Conservation (phyloP, 2,888 invertebrate species). For the Macrophya alboannulata region DNA sequence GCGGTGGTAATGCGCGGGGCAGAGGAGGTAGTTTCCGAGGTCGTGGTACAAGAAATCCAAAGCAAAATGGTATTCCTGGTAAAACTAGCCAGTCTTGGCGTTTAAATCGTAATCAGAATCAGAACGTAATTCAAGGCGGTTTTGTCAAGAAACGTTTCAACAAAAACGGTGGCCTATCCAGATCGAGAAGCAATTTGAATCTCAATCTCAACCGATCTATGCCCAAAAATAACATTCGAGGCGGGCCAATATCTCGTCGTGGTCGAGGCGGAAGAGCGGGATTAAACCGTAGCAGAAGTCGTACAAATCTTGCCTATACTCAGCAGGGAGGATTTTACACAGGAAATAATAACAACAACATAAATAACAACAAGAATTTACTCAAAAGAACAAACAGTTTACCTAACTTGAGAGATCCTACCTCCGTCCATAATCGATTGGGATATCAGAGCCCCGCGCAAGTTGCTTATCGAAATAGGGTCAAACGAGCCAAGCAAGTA, state of each 20-base stretch:
- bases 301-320: constrained; percentile 70
- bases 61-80: constrained; percentile 55
- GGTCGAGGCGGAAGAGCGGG: constrained; percentile 68
- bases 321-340: constrained; percentile 67
- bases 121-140: constrained; percentile 69
- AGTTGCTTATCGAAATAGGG: constrained; percentile 76
- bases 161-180: constrained; percentile 66
- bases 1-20: constrained; percentile 59
- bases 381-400: constrained; percentile 75
- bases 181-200: constrained; percentile 71
- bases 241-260: constrained; percentile 67
- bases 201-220: constrained; percentile 70
- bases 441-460: constrained; percentile 78
- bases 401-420: constrained; percentile 76
- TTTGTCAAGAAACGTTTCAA: constrained; percentile 72
- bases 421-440: constrained; percentile 76
- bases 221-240: constrained; percentile 67
- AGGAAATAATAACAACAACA: constrained; percentile 36
- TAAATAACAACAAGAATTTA: constrained; percentile 66
- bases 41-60: constrained; percentile 57
- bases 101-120: constrained; percentile 61
- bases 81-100: constrained; percentile 60
- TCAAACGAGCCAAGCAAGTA: constrained; percentile 76
- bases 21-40: constrained; percentile 61
- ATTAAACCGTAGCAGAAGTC: constrained; percentile 74